These are phyloP conservation scores for Rhinoptilus africanus DNA, from an alignment of 2,113 vertebrate genomes.

Conservation along the genomic window DNA sequence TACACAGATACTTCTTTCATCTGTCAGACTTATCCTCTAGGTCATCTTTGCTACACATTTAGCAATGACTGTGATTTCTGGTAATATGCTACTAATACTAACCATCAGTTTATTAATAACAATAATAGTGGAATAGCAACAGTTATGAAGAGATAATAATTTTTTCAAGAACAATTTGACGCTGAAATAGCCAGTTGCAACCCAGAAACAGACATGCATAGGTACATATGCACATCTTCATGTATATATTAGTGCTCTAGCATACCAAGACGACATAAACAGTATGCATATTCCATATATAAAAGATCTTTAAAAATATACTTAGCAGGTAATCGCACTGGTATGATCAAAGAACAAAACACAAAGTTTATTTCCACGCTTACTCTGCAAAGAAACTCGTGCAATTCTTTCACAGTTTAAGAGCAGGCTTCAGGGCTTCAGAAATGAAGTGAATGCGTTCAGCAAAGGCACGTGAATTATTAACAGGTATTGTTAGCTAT, in stretches of 20 bases:
- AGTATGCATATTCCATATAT: not conserved
- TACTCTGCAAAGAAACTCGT: not conserved
- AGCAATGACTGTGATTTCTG: not conserved
- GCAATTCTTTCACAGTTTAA: not conserved
- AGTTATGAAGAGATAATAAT: not conserved
- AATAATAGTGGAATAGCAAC: not conserved
- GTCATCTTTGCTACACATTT: not conserved
- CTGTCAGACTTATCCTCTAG: not conserved
- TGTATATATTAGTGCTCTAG: too few species aligned
- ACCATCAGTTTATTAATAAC: accelerated
- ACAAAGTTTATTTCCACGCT: not conserved
- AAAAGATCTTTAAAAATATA: not conserved
- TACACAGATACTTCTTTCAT: not conserved
- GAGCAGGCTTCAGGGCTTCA: not conserved
- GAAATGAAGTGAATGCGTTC: not conserved
- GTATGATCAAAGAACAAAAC: not conserved
- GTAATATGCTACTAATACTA: not conserved
- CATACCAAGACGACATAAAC: not conserved
- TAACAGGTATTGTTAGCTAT: not conserved
- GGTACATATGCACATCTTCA: not conserved
- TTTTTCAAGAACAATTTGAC: not conserved
- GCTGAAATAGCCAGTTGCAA: not conserved
- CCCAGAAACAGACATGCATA: not conserved
- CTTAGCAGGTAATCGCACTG: not conserved
- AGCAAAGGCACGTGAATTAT: not conserved